Conservation (phyloP, 2,888 invertebrate genomes). For the Hyposoter dolosus region DNA sequence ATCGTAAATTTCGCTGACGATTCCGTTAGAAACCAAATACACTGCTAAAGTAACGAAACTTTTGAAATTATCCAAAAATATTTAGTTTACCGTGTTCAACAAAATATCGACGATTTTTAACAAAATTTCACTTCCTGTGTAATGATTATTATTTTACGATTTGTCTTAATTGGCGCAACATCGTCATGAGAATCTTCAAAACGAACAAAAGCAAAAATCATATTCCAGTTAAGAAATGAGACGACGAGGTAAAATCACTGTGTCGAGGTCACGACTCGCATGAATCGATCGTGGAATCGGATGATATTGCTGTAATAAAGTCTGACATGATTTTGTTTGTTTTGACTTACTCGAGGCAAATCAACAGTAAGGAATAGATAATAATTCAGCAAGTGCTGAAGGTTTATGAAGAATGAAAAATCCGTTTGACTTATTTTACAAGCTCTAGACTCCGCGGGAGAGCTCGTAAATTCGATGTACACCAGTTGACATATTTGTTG, state of each 20-base stretch:
- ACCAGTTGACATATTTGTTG: neutral
- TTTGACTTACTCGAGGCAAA: neutral
- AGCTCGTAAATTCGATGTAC: neutral
- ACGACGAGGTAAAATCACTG: neutral
- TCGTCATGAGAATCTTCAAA: no score
- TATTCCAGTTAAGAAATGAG: neutral
- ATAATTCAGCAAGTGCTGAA: neutral
- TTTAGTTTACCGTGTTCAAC: no score
- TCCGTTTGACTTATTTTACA: neutral
- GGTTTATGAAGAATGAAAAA: neutral
- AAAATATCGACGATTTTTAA: no score
- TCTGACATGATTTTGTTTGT: neutral
- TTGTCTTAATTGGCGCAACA: no score
- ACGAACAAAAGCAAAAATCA: neutral
- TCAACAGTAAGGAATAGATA: neutral
- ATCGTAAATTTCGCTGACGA: no score
- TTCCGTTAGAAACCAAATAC: no score
- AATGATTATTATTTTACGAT: no score
- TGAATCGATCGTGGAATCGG: neutral
- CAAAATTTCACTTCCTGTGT: no score
- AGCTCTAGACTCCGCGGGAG: neutral
- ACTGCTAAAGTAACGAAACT: no score
- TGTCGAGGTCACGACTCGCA: neutral
- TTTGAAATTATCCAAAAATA: no score
- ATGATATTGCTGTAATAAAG: neutral